Evolutionary conservation across 1,140 invertebrate genomes (phyloP).

Genomic region (Brevipalpus yothersi): DNA sequence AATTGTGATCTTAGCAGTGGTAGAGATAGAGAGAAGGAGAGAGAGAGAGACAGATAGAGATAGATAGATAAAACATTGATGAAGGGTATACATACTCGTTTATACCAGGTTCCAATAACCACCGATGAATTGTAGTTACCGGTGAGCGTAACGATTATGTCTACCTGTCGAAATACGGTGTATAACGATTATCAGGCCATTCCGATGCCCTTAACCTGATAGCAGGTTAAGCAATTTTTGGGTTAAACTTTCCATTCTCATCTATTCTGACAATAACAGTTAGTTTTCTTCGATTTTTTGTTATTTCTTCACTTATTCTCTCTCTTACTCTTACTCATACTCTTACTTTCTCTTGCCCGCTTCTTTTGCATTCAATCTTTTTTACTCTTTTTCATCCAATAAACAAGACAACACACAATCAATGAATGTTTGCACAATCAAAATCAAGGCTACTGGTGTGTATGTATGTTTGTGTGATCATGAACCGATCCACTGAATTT

Average conservation of each 20-base stretch:
- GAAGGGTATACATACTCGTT: neutral
- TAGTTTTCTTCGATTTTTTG: conserved; percentile 3
- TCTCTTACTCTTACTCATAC: neutral
- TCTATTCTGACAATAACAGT: neutral
- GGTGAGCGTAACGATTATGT: too few relatives aligned
- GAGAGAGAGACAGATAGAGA: too few relatives aligned
- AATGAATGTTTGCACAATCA: too few relatives aligned
- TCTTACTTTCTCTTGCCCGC: neutral
- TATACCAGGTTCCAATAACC: neutral
- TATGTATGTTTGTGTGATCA: too few relatives aligned
- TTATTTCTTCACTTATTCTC: neutral
- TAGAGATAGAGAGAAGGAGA: neutral
- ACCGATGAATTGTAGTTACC: too few relatives aligned
- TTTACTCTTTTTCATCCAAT: too few relatives aligned
- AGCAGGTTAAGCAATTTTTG: neutral
- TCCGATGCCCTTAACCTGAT: neutral
- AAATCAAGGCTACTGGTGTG: too few relatives aligned
- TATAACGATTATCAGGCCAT: neutral
- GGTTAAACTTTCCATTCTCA: neutral
- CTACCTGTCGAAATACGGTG: neutral
- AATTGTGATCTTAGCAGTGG: too few relatives aligned
- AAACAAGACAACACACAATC: too few relatives aligned
- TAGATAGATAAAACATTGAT: neutral
- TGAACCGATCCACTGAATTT: too few relatives aligned
- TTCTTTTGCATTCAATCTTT: too few relatives aligned